Base-by-base conservation (phyloP, 23 tunicate genomes). In the Trididemnum clinides region DNA sequence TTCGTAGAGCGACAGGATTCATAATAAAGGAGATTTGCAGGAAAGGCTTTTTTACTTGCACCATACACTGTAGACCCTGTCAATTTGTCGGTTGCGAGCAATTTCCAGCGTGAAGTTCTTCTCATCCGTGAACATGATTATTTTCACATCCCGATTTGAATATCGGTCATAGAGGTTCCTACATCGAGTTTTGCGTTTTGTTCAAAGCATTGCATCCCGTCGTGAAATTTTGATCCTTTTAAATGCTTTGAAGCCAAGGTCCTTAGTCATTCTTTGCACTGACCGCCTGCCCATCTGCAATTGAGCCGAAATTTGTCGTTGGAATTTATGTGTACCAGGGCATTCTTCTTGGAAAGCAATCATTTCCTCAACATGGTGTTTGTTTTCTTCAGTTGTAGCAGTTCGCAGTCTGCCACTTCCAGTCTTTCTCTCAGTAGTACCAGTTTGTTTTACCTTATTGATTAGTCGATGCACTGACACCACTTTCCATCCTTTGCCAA, bases 401-500 rank as follows among this genome's bases (percentile, higher is more conserved):
- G 66, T 59, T 59, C 66, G 66, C 66, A 59, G 66, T 59, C 66
- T 59, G 66, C 66, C 66, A n/a, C 66, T 59, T 59, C 25, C 25
- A 59, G 66, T n/a, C 66, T 59, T 59, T 59, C 25, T 59, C 25
- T 59, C 66, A 59, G 25, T 59, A 59, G 66, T 59, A 59, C 66
- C 66, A 59, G 66, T 59, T 59, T 12, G 66, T 59, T 59, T 59
- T 59, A 59, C 22, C 25, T 59, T n/a, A 59, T 59, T 59, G 66
- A 59, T 59, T 59, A 59, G 66, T 59, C 66, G 66, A 59, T 59
- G 66, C 25, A 59, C 66, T 59, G 66, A 59, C 66, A 59, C 66
- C 66, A 59, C 66, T 59, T 59, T 59, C 25, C 66, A 59, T 59
- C 66, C 66, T 59, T 10, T 59, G 66, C 66, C 66, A 10, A 28